Evolutionary conservation across 1,140 invertebrate species (phyloP).

Genomic region (Penaeus japonicus): DNA sequence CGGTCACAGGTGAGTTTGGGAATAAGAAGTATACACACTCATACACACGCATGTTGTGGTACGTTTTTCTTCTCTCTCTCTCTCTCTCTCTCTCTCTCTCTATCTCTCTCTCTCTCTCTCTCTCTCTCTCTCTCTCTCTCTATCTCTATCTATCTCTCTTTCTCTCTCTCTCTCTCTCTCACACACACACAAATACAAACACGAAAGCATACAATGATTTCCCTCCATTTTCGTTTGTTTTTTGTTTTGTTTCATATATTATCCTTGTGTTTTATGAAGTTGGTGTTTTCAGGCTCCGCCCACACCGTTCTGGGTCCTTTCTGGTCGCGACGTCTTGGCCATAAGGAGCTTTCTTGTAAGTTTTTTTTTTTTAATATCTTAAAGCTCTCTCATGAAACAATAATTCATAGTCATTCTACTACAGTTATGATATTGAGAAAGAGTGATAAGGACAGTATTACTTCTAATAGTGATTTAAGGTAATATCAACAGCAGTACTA

Average conservation of each 20-base stretch:
- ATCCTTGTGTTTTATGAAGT: not conserved
- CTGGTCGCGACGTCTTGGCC: conserved; percentile 63
- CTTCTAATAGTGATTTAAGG: no score
- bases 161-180: no score
- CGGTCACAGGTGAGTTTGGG: conserved; percentile 66
- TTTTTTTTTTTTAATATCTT: not conserved
- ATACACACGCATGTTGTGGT: no score
- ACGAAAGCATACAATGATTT: not conserved
- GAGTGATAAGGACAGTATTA: no score
- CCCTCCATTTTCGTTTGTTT: not conserved
- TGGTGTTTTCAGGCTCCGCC: conserved; percentile 62
- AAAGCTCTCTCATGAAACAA: not conserved
- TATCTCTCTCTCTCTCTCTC: no score
- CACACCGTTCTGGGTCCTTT: conserved; percentile 68
- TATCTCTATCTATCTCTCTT: no score
- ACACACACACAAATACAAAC: no score
- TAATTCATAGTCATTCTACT: not conserved
- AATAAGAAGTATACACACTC: no score
- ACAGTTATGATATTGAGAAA: not conserved
- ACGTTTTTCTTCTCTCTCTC: no score
- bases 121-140: no score
- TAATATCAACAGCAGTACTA: no score
- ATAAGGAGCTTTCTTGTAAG: conserved; percentile 28
- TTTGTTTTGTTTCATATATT: not conserved
- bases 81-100: no score